Evolutionary conservation across 1,140 invertebrate species (phyloP).

Genomic region (Philopotamus ludificatus): DNA sequence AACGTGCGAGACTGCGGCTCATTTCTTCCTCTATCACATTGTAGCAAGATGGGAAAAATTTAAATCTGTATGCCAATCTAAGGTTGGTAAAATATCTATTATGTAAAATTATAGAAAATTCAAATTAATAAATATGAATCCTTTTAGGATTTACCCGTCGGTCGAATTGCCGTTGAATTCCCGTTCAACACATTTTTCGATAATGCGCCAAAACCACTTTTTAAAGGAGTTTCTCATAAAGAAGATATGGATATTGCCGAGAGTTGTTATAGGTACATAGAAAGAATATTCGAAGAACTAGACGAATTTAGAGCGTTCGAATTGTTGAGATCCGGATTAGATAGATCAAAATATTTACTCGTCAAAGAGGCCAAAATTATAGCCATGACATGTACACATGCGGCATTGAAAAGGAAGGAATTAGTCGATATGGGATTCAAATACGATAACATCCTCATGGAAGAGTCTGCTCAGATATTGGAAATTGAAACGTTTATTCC

Average conservation of each 20-base stretch:
- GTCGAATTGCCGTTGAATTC: constrained; percentile 66
- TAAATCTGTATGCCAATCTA: constrained; percentile 48
- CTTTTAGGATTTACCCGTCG: constrained; percentile 30
- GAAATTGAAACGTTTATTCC: constrained; percentile 99
- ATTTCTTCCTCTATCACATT: constrained; percentile 84
- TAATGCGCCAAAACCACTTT: constrained; percentile 90
- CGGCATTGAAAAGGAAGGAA: constrained; percentile 94
- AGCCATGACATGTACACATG: constrained; percentile 99
- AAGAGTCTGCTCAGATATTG: constrained; percentile 97
- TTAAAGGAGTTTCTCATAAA: constrained; percentile 75
- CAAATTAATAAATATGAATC: neutral
- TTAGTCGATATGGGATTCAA: constrained; percentile 94
- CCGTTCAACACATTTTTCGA: constrained; percentile 91
- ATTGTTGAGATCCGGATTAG: constrained; percentile 88
- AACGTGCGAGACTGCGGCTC: constrained; percentile 97
- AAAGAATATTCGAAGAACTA: constrained; percentile 93
- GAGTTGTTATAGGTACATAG: constrained; percentile 94
- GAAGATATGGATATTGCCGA: constrained; percentile 90
- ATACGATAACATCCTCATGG: constrained; percentile 99
- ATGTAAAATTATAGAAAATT: constrained; percentile 1
- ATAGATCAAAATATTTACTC: constrained; percentile 92
- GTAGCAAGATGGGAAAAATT: constrained; percentile 91
- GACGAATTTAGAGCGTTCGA: constrained; percentile 99
- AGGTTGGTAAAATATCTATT: constrained; percentile 21
- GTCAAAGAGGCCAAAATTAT: constrained; percentile 99